These are phyloP conservation scores for Drosophila grimshawi DNA, from an alignment of 1,140 invertebrate species.

Conservation along the genomic window DNA sequence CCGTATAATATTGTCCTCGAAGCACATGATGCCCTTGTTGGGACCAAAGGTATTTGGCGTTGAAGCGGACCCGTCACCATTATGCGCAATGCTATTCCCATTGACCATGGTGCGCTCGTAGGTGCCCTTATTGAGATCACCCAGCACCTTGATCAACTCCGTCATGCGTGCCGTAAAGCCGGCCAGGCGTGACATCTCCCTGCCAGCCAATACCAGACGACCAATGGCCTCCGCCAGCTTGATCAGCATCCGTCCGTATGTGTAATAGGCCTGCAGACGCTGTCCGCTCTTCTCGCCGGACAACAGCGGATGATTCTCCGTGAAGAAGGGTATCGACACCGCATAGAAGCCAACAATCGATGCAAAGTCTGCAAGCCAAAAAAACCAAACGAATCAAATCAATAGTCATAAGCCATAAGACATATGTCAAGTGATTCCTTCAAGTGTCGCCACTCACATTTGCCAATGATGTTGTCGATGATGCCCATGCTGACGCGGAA, in stretches of 20 bases:
- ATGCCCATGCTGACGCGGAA: conserved; percentile 97
- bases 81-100: conserved; percentile 76
- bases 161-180: conserved; percentile 96
- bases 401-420: no score
- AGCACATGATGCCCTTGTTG: conserved; percentile 92
- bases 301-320: conserved; percentile 88
- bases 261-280: conserved; percentile 95
- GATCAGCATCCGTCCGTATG: conserved; percentile 97
- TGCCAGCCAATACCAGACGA: conserved; percentile 95
- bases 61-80: conserved; percentile 22
- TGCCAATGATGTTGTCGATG: conserved; percentile 97
- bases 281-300: conserved; percentile 88
- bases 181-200: conserved; percentile 96
- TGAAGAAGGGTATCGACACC: conserved; percentile 97
- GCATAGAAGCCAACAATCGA: conserved; percentile 97
- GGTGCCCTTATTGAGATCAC: conserved; percentile 93
- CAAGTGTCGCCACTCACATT: conserved; percentile 89
- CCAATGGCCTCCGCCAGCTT: conserved; percentile 99
- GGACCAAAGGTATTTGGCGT: conserved; percentile 85
- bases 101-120: conserved; percentile 95
- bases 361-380: conserved; percentile 90
- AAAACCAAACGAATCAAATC: not conserved
- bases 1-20: conserved; percentile 95
- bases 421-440: no score
- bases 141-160: conserved; percentile 93